Evolutionary conservation across 2,797 vertebrate species (phyloP).

Genomic region (Brotula barbata): DNA sequence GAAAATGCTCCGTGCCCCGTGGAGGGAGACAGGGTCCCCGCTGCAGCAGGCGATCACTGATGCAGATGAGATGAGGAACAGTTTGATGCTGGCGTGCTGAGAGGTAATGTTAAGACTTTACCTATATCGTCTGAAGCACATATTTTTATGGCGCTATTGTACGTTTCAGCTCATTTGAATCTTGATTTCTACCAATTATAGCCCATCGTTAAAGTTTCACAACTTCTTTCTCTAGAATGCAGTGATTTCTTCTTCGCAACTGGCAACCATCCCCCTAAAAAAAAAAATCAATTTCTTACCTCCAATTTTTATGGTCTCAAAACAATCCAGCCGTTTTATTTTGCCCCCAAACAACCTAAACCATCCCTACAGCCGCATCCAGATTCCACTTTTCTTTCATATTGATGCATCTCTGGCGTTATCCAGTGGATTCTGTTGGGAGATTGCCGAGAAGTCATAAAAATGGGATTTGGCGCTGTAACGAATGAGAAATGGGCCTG

Average conservation of each 20-base stretch:
- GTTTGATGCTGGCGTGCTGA: conserved; percentile 44
- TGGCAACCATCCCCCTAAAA: conserved; percentile 8
- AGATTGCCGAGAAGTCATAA: conserved; percentile 31
- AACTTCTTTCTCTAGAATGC: conserved; percentile 31
- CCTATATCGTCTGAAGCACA: no score
- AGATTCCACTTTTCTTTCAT: conserved; percentile 22
- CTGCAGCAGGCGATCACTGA: conserved; percentile 38
- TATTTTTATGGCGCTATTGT: no score
- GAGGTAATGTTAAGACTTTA: conserved; percentile 20
- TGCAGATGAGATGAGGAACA: conserved; percentile 37
- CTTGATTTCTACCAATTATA: conserved; percentile 6
- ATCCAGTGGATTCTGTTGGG: conserved; percentile 14
- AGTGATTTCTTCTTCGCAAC: conserved; percentile 22
- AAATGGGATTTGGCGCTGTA: conserved; percentile 32
- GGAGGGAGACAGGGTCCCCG: conserved; percentile 45
- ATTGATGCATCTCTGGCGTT: conserved; percentile 30
- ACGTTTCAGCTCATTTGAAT: not conserved
- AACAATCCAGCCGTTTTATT: not conserved
- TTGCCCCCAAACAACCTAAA: conserved; percentile 3
- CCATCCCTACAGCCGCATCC: conserved; percentile 18
- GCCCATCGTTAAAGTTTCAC: not conserved
- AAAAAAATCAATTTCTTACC: conserved; percentile 3
- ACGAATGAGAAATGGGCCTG: conserved; percentile 56
- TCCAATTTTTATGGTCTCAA: not conserved
- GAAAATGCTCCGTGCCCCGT: conserved; percentile 41